These are phyloP conservation scores for Brachionus manjavacas DNA, from an alignment of 1,140 invertebrate species.

Conservation along the genomic window DNA sequence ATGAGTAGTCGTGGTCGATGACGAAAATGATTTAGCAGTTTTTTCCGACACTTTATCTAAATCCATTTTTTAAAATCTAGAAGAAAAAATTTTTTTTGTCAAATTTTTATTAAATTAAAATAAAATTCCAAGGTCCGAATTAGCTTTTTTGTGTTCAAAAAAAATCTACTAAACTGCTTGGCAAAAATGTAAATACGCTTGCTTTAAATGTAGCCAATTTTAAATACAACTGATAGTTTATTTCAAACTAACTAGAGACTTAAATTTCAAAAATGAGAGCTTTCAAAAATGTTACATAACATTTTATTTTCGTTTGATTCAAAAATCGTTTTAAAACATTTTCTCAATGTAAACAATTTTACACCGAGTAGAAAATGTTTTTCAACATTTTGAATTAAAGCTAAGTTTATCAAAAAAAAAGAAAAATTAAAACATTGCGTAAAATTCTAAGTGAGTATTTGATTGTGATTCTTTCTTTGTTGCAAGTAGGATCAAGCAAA, in stretches of 20 bases:
- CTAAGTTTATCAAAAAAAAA: not conserved
- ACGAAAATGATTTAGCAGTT: not conserved
- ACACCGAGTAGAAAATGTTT: not conserved
- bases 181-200: not conserved
- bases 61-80: not conserved
- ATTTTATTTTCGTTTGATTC: not conserved
- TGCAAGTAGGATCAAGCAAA: not conserved
- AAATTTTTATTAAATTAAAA: not conserved
- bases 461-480: not conserved
- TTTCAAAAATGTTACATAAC: not conserved
- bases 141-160: no score
- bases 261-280: not conserved
- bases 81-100: not conserved
- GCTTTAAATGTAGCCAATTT: not conserved
- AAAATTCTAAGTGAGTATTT: not conserved
- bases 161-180: no score
- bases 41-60: not conserved
- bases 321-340: not conserved
- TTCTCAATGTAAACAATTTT: not conserved
- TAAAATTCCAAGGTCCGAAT: no score
- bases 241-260: not conserved
- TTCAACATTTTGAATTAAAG: not conserved
- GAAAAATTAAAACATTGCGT: not conserved
- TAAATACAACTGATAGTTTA: not conserved
- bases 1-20: not conserved